Evolutionary conservation across 1,140 invertebrate species (phyloP).

Genomic region (Calephelis nemesis): DNA sequence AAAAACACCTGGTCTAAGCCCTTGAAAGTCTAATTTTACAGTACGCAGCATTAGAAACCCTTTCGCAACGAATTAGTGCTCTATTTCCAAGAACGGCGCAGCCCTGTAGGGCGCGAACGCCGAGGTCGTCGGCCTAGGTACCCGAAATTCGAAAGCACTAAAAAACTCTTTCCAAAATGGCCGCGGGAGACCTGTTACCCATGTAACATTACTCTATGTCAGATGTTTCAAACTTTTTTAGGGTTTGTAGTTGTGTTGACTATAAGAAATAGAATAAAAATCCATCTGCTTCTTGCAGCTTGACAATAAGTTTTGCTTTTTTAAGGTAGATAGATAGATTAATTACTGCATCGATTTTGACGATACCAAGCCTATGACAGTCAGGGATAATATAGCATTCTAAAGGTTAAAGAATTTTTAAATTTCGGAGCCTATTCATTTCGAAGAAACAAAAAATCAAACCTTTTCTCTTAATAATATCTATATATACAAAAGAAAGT

Average conservation of each 20-base stretch:
- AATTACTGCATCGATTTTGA: no score
- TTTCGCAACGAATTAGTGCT: slow-evolving; percentile 34
- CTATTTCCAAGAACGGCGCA: slow-evolving; percentile 35
- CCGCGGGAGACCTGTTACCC: slow-evolving; percentile 65
- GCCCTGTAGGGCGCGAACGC: slow-evolving; percentile 35
- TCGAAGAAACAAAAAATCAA: no score
- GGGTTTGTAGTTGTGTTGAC: slow-evolving; percentile 12
- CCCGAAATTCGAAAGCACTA: slow-evolving; percentile 76
- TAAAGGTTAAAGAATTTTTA: no score
- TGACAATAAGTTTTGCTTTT: no score
- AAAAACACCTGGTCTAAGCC: slow-evolving; percentile 34
- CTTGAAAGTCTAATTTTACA: slow-evolving; percentile 33
- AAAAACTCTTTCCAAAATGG: slow-evolving; percentile 71
- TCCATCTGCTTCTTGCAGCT: no score
- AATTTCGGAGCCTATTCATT: no score
- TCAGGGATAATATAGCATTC: no score
- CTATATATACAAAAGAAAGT: no score
- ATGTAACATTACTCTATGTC: slow-evolving; percentile 77
- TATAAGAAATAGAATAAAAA: slow-evolving; percentile 5
- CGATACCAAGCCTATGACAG: no score
- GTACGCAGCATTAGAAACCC: slow-evolving; percentile 43
- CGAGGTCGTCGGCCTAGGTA: slow-evolving; percentile 73
- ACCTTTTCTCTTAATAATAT: no score
- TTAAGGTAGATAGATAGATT: no score
- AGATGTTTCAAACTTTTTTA: slow-evolving; percentile 51